phyloP scores from a whole-genome alignment of 2,113 vertebrate species.

The Raja brachyura region DNA sequence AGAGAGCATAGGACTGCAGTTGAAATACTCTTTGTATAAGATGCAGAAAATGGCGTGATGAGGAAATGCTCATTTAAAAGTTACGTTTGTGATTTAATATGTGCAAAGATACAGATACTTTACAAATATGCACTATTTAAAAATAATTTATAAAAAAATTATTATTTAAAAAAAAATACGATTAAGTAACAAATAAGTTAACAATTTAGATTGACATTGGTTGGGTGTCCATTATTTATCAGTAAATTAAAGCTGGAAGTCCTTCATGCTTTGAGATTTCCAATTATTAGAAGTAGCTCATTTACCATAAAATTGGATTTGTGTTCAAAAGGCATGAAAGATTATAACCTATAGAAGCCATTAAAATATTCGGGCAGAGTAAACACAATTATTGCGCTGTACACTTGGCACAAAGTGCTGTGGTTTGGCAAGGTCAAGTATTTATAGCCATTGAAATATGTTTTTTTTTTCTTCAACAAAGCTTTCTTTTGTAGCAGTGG shows the following conservation, averaged over 20 bases:
- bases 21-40: neutral
- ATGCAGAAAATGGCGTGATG: neutral
- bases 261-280: slow-evolving; percentile 36
- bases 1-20: neutral
- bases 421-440: slow-evolving; percentile 27
- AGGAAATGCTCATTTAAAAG: neutral
- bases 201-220: slow-evolving; percentile 28
- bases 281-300: slow-evolving; percentile 35
- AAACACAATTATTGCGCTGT: slow-evolving; percentile 29
- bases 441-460: neutral
- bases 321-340: slow-evolving; percentile 35
- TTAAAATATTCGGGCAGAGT: slow-evolving; percentile 17
- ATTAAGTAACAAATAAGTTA: slow-evolving; percentile 18
- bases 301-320: slow-evolving; percentile 38
- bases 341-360: slow-evolving; percentile 33
- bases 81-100: neutral
- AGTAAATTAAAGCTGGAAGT: slow-evolving; percentile 35
- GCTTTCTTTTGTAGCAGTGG: neutral
- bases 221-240: slow-evolving; percentile 34
- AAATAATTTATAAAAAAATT: neutral
- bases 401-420: neutral
- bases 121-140: neutral
- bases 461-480: neutral
- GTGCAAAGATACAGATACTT: neutral
- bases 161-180: neutral